A percentile compares a stretch with the other conserved stretches of the same genome.
These are phyloP conservation scores for Trissolcus japonicus DNA, from an alignment of 2,888 invertebrate genomes.

Conservation along the genomic window DNA sequence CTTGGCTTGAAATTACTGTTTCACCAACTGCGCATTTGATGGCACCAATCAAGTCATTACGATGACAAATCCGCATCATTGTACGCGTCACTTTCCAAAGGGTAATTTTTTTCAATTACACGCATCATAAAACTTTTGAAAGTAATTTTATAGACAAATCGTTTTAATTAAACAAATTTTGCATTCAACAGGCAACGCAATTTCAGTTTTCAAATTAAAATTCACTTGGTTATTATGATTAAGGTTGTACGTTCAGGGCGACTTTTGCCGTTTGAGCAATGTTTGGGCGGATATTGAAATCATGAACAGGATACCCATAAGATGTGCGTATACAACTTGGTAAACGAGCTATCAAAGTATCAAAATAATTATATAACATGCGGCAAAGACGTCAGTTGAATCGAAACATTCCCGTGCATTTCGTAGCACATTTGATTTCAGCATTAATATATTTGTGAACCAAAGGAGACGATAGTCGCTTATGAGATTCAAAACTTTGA, in stretches of 20 bases:
- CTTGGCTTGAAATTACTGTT: constrained; percentile 9
- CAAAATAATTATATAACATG: constrained; percentile 10
- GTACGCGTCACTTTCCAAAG: neutral
- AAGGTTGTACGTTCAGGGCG: too few species aligned
- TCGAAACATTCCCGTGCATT: neutral
- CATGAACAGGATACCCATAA: too few species aligned
- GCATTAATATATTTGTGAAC: constrained; percentile 7
- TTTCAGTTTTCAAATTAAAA: too few species aligned
- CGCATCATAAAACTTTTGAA: neutral
- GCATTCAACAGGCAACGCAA: too few species aligned
- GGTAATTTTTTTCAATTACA: neutral
- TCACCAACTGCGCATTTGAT: constrained; percentile 13
- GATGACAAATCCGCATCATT: constrained; percentile 10
- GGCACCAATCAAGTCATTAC: constrained; percentile 14
- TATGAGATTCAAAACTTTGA: constrained; percentile 2
- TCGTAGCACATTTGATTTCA: constrained; percentile 10
- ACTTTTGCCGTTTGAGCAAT: too few species aligned
- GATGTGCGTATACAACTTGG: too few species aligned
- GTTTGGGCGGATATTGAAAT: too few species aligned
- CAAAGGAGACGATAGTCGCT: neutral
- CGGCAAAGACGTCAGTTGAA: neutral
- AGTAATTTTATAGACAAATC: neutral
- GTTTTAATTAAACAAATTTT: too few species aligned
- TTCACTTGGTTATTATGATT: too few species aligned
- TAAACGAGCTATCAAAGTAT: too few species aligned